Conservation (phyloP, 2,888 invertebrate species). For the Chironomus tentans region DNA sequence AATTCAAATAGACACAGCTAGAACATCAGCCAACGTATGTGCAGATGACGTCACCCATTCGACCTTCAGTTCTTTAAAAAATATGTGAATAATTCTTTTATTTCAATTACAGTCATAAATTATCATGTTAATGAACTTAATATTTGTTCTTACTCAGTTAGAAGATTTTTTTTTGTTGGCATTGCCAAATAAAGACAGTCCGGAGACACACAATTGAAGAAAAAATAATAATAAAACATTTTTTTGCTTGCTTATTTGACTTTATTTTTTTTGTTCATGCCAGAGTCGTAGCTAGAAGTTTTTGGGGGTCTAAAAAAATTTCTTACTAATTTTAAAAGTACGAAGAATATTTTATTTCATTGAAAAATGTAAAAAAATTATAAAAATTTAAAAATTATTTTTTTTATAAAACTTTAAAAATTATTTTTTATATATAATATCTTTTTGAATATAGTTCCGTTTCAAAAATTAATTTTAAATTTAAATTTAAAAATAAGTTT, state of each 20-base stretch:
- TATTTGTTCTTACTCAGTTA: background rate
- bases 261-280: too few species aligned
- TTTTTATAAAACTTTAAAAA: too few species aligned
- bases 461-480: too few species aligned
- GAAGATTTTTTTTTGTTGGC: background rate
- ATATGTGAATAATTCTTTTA: background rate
- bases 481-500: too few species aligned
- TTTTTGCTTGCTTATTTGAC: background rate
- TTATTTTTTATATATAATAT: too few species aligned
- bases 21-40: background rate
- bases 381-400: too few species aligned
- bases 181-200: background rate
- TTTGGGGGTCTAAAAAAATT: too few species aligned
- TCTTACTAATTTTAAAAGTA: too few species aligned
- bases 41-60: background rate
- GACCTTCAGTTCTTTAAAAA: background rate
- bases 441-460: too few species aligned
- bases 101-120: slow-evolving; percentile 13
- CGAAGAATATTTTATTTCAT: too few species aligned
- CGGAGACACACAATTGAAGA: background rate
- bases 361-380: too few species aligned
- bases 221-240: background rate
- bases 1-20: background rate
- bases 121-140: slow-evolving; percentile 13
- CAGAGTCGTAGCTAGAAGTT: too few species aligned